These are phyloP conservation scores for Cabera pusaria DNA, from an alignment of 2,888 invertebrate genomes.

Conservation along the genomic window DNA sequence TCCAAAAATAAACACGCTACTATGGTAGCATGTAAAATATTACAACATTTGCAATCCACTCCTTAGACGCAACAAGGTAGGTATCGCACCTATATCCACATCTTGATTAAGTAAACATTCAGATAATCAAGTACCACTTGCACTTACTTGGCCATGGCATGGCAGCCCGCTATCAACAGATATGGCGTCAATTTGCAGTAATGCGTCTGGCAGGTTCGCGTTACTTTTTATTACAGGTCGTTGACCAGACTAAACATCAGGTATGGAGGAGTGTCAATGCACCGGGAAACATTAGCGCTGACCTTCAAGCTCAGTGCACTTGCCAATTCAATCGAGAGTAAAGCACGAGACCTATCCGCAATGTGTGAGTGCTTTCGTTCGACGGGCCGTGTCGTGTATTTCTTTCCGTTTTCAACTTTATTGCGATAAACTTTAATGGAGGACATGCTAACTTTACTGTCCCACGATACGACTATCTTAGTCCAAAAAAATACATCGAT, in stretches of 20 bases:
- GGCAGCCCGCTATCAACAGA: slow-evolving; percentile 47
- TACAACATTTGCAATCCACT: no score
- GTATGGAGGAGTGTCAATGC: slow-evolving; percentile 51
- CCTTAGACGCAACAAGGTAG: no score
- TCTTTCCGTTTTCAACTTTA: no score
- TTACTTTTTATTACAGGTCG: slow-evolving; percentile 74
- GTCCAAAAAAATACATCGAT: no score
- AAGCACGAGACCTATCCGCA: slow-evolving; percentile 4
- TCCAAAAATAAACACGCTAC: no score
- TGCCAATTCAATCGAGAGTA: slow-evolving; percentile 26
- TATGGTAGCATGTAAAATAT: no score
- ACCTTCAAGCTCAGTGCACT: slow-evolving; percentile 43
- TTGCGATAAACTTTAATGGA: no score
- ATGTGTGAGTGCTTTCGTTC: neutral
- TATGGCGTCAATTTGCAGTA: slow-evolving; percentile 77
- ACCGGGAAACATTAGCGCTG: slow-evolving; percentile 45
- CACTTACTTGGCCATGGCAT: slow-evolving; percentile 31
- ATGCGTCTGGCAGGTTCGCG: slow-evolving; percentile 63
- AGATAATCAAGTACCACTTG: slow-evolving; percentile 11
- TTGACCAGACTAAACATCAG: slow-evolving; percentile 66
- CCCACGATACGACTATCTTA: no score
- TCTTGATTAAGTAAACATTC: slow-evolving; percentile 37
- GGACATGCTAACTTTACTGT: no score
- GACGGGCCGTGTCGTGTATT: no score
- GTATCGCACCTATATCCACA: slow-evolving; percentile 35